These are phyloP conservation scores for Myopa testacea DNA, from an alignment of 2,888 invertebrate genomes.

Conservation along the genomic window DNA sequence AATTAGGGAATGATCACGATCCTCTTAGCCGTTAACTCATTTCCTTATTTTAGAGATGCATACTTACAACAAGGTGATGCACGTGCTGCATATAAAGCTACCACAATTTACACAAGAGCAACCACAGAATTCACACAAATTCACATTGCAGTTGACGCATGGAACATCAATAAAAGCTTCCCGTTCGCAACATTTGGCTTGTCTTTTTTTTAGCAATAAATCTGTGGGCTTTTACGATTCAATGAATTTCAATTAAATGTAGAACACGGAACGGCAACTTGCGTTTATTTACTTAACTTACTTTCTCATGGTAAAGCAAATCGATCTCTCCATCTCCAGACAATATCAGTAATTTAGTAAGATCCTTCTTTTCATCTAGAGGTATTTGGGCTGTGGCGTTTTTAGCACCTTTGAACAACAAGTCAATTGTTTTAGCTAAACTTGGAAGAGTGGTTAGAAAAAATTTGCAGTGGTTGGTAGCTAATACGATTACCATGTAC, in stretches of 20 bases:
- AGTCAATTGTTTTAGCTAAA: conserved; percentile 56
- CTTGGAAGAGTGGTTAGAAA: background rate
- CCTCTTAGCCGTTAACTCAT: no score
- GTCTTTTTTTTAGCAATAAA: conserved; percentile 17
- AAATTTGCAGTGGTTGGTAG: background rate
- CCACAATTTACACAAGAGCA: conserved; percentile 58
- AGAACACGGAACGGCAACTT: background rate
- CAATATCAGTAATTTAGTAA: conserved; percentile 50
- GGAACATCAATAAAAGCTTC: conserved; percentile 51
- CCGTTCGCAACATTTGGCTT: conserved; percentile 53
- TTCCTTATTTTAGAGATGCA: no score
- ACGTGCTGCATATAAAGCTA: conserved; percentile 56
- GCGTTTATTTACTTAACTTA: background rate
- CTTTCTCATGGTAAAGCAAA: conserved; percentile 45
- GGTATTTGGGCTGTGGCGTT: conserved; percentile 17
- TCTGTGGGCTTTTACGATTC: conserved; percentile 19
- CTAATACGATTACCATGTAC: conserved; percentile 53
- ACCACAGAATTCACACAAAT: conserved; percentile 60
- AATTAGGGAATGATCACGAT: no score
- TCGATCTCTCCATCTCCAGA: conserved; percentile 56
- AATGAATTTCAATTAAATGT: background rate
- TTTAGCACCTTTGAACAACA: conserved; percentile 54
- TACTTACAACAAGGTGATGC: conserved; percentile 60
- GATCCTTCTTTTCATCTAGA: conserved; percentile 18
- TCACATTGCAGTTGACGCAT: conserved; percentile 55